phyloP scores from a whole-genome alignment of 1,140 invertebrate genomes.

The Mya arenaria region DNA sequence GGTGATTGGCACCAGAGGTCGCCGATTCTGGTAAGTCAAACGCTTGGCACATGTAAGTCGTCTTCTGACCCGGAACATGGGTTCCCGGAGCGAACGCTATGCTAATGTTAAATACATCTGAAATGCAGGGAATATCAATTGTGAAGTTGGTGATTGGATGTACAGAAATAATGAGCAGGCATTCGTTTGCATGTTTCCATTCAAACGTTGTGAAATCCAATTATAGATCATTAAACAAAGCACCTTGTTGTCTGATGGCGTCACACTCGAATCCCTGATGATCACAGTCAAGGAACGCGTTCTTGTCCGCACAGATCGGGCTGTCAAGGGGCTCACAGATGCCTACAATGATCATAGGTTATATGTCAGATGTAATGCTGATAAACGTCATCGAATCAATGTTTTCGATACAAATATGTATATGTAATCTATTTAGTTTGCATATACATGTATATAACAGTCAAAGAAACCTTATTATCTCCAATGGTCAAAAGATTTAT shows the following conservation, averaged over 20 bases:
- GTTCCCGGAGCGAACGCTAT: slow-evolving; percentile 58
- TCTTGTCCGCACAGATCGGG: slow-evolving; percentile 33
- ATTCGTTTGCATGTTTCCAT: not conserved
- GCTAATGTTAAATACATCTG: slow-evolving; percentile 60
- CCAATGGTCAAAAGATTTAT: too few relatives aligned
- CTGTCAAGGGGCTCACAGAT: slow-evolving; percentile 56
- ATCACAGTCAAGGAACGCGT: slow-evolving; percentile 44
- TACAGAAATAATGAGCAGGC: not conserved
- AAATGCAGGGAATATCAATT: not conserved
- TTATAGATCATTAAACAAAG: not conserved
- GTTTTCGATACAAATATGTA: too few relatives aligned
- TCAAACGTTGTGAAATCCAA: not conserved
- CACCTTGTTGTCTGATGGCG: slow-evolving; percentile 48
- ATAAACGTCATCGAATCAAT: too few relatives aligned
- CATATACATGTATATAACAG: too few relatives aligned
- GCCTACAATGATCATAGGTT: too few relatives aligned
- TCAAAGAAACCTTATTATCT: too few relatives aligned
- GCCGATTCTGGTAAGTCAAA: slow-evolving; percentile 64
- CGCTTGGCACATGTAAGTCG: slow-evolving; percentile 66
- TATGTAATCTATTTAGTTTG: too few relatives aligned
- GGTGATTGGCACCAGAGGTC: slow-evolving; percentile 64
- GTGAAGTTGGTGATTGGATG: not conserved
- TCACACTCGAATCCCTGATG: slow-evolving; percentile 36
- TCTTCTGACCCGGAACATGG: slow-evolving; percentile 57
- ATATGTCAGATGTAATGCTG: too few relatives aligned